phyloP scores from a whole-genome alignment of 2,888 invertebrate genomes.

The Eilema griseolum region DNA sequence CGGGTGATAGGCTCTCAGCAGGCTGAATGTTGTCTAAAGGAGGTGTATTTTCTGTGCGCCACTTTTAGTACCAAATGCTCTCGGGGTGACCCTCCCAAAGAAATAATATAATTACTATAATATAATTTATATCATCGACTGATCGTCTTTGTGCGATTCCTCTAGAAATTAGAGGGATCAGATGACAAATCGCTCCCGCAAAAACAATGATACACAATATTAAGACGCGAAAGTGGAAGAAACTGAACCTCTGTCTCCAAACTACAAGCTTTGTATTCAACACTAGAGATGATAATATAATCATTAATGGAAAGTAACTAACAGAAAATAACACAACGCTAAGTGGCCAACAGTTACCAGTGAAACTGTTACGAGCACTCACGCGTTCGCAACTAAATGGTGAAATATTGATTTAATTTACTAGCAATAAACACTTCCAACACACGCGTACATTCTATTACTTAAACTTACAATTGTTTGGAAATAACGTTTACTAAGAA shows the following conservation, averaged over 20 bases:
- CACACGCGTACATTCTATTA: conserved; percentile 15
- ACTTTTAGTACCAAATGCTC: too few relatives aligned
- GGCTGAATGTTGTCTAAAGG: too few relatives aligned
- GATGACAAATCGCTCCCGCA: too few relatives aligned
- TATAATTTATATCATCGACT: too few relatives aligned
- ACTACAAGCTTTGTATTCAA: background rate
- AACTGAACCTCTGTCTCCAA: too few relatives aligned
- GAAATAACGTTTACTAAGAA: conserved; percentile 19
- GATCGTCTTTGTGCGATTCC: too few relatives aligned
- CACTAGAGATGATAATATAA: background rate
- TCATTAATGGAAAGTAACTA: conserved; percentile 3
- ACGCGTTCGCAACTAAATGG: conserved; percentile 34
- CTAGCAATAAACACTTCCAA: conserved; percentile 21
- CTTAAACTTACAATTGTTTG: conserved; percentile 16
- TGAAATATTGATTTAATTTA: conserved; percentile 42
- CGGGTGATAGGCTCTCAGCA: too few relatives aligned
- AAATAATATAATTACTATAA: too few relatives aligned
- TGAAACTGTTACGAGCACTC: conserved; percentile 13
- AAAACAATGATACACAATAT: background rate
- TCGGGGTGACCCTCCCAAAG: too few relatives aligned
- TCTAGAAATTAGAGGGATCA: too few relatives aligned
- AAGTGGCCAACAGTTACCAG: conserved; percentile 24
- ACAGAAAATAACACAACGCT: conserved; percentile 6
- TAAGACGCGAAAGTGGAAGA: too few relatives aligned
- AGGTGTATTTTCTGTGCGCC: too few relatives aligned